Evolutionary conservation across 1,140 invertebrate genomes (phyloP).

Genomic region (Drosophila punjabiensis): DNA sequence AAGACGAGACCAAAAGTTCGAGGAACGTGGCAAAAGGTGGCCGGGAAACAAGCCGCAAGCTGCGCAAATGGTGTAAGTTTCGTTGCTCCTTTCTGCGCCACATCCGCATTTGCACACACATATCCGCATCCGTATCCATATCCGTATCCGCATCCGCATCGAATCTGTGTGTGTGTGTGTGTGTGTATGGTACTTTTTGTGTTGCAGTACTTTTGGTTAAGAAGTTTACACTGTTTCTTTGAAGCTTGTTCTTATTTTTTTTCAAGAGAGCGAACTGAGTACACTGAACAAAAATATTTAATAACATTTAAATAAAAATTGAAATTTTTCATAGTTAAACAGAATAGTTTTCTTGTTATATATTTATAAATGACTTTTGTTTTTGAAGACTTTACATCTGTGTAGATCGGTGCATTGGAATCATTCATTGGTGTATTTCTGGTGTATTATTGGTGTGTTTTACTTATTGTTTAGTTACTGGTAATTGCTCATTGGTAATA

Average conservation of each 20-base stretch:
- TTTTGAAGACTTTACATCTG: neutral
- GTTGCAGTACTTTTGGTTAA: slow-evolving; percentile 62
- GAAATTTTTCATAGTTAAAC: neutral
- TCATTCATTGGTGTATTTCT: neutral
- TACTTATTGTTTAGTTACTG: no score
- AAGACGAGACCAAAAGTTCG: neutral
- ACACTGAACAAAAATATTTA: neutral
- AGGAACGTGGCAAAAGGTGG: slow-evolving; percentile 35
- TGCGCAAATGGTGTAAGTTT: slow-evolving; percentile 41
- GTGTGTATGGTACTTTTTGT: neutral
- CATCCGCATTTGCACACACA: slow-evolving; percentile 4
- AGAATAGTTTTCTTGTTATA: neutral
- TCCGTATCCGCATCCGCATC: slow-evolving; percentile 10
- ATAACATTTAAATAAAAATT: neutral
- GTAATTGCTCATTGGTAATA: no score
- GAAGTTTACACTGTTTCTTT: slow-evolving; percentile 55
- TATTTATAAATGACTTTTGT: neutral
- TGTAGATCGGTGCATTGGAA: neutral
- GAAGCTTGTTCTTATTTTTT: slow-evolving; percentile 8
- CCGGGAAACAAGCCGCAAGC: slow-evolving; percentile 26
- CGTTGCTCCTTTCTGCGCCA: slow-evolving; percentile 1
- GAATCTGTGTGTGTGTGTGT: neutral
- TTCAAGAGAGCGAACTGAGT: neutral
- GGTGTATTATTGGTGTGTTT: no score
- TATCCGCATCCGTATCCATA: neutral